phyloP scores from a whole-genome alignment of 2,113 vertebrate genomes.

The Zosterops borbonicus region DNA sequence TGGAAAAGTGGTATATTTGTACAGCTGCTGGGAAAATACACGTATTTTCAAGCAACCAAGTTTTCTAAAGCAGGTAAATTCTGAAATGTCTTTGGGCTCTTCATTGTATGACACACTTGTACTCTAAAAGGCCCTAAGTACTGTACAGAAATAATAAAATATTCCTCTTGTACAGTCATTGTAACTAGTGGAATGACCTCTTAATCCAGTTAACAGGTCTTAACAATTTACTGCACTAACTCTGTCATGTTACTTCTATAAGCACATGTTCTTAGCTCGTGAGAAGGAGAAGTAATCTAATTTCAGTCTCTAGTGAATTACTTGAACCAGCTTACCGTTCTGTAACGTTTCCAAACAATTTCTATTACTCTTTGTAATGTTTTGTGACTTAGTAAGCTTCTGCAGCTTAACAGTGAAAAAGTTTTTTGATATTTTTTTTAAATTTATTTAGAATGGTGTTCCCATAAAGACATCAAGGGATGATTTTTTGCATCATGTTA shows the following conservation, averaged over 20 bases:
- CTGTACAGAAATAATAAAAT: background rate
- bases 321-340: background rate
- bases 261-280: background rate
- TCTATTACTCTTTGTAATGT: background rate
- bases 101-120: background rate
- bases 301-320: background rate
- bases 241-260: background rate
- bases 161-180: background rate
- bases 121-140: background rate
- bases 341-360: background rate
- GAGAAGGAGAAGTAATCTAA: background rate
- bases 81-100: background rate
- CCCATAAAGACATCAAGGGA: background rate
- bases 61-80: background rate
- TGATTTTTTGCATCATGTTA: background rate
- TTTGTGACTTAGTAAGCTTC: background rate
- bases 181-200: background rate
- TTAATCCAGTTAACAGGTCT: background rate
- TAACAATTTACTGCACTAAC: background rate
- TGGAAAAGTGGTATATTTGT: background rate
- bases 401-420: background rate
- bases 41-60: rapidly evolving
- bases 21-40: background rate
- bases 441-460: background rate
- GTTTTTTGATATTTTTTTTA: rapidly evolving